Evolutionary conservation across 2,113 vertebrate species (phyloP).

Genomic region (Ariopsis seemanni): DNA sequence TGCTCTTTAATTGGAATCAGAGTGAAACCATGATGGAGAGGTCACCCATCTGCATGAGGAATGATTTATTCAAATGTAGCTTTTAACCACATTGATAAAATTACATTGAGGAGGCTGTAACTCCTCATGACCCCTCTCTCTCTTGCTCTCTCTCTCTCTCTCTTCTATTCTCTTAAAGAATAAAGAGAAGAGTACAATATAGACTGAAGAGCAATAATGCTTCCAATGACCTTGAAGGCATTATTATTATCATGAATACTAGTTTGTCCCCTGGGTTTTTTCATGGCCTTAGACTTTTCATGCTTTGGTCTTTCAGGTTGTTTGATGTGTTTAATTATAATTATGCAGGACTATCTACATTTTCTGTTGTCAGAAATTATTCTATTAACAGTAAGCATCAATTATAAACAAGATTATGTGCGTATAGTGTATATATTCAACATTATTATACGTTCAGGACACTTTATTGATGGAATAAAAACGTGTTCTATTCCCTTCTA

Average conservation of each 20-base stretch:
- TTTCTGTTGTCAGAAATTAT: not conserved
- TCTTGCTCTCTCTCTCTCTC: conserved; percentile 32
- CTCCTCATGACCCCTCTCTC: not conserved
- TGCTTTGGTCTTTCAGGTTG: not conserved
- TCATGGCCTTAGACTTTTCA: not conserved
- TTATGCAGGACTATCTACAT: not conserved
- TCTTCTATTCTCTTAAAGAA: not conserved
- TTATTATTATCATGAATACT: not conserved
- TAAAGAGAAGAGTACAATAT: not conserved
- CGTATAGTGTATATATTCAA: not conserved
- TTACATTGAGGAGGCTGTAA: conserved; percentile 19
- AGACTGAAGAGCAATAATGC: not conserved
- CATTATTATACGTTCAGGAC: not conserved
- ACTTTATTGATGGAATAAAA: too few species aligned
- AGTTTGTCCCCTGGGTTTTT: not conserved
- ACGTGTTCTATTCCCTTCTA: too few species aligned
- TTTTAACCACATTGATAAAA: conserved; percentile 49
- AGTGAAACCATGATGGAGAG: conserved; percentile 41
- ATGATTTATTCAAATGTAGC: conserved; percentile 58
- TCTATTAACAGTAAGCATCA: not conserved
- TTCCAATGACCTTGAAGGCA: not conserved
- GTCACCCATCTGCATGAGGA: conserved; percentile 44
- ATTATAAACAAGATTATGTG: not conserved
- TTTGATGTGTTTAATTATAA: not conserved
- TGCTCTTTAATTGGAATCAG: conserved; percentile 52